phyloP scores from a whole-genome alignment of 2,888 invertebrate genomes.

The Eupithecia abbreviata region DNA sequence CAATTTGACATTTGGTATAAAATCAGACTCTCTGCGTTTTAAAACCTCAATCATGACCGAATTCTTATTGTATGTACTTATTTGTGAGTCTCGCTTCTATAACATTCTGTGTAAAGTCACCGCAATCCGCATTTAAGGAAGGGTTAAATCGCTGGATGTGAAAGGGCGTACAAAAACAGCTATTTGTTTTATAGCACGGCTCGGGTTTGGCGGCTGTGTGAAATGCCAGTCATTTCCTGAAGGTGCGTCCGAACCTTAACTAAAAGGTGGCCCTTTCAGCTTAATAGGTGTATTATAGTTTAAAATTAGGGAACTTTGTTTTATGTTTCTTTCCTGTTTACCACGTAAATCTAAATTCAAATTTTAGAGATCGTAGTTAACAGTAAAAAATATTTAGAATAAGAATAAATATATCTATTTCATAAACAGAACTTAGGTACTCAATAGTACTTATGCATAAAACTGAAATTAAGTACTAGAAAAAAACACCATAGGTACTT shows the following conservation, averaged over 20 bases:
- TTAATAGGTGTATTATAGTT: slow-evolving; percentile 23
- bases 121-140: slow-evolving; percentile 14
- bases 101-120: neutral
- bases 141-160: slow-evolving; percentile 35
- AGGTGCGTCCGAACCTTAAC: slow-evolving; percentile 28
- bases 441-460: no score
- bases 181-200: slow-evolving; percentile 48
- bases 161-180: slow-evolving; percentile 42
- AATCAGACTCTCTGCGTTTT: neutral
- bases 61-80: neutral
- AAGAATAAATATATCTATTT: no score
- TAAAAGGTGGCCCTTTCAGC: slow-evolving; percentile 34
- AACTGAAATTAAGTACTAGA: no score
- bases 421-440: no score
- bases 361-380: neutral
- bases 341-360: neutral
- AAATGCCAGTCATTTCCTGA: slow-evolving; percentile 30
- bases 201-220: slow-evolving; percentile 26
- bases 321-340: neutral
- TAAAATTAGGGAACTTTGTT: slow-evolving; percentile 14
- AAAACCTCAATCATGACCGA: neutral
- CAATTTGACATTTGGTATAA: neutral
- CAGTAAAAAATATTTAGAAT: no score
- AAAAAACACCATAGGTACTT: no score
- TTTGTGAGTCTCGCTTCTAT: slow-evolving; percentile 18